Conservation (phyloP, 2,797 vertebrate genomes). For the Vespertilio murinus region DNA sequence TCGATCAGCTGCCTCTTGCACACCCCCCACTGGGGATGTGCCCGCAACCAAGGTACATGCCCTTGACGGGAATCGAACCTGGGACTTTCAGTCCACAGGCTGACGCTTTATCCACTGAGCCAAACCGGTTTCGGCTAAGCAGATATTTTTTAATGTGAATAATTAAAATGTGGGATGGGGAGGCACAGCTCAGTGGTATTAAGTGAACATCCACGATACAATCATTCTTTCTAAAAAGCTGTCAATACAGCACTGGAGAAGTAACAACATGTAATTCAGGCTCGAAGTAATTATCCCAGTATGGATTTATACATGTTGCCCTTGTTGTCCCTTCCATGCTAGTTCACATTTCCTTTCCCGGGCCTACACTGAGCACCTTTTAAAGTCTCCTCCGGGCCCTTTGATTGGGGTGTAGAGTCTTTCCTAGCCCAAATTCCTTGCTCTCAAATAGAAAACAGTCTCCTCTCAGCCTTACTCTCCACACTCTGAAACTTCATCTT, state of each 20-base stretch:
- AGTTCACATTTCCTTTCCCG: neutral
- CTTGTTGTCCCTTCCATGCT: neutral
- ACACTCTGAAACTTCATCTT: conserved; percentile 20
- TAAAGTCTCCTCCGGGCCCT: neutral
- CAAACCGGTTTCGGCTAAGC: too few relatives aligned
- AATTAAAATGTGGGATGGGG: neutral
- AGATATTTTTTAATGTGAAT: conserved; percentile 24
- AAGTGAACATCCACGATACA: neutral
- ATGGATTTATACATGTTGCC: neutral
- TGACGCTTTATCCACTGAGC: too few relatives aligned
- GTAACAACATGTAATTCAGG: neutral
- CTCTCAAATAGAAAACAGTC: conserved; percentile 6
- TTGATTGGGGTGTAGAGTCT: neutral
- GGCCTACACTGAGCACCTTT: neutral
- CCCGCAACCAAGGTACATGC: too few relatives aligned
- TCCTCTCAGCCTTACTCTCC: neutral
- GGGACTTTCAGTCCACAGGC: too few relatives aligned
- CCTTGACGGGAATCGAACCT: too few relatives aligned
- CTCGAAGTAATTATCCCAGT: neutral
- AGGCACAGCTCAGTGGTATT: neutral
- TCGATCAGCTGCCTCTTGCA: too few relatives aligned
- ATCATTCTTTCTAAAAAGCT: conserved; percentile 38
- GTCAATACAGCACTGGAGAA: neutral
- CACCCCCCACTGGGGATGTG: too few relatives aligned
- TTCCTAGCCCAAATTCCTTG: neutral